phyloP scores from a whole-genome alignment of 2,888 invertebrate genomes.

The Penaeus monodon region DNA sequence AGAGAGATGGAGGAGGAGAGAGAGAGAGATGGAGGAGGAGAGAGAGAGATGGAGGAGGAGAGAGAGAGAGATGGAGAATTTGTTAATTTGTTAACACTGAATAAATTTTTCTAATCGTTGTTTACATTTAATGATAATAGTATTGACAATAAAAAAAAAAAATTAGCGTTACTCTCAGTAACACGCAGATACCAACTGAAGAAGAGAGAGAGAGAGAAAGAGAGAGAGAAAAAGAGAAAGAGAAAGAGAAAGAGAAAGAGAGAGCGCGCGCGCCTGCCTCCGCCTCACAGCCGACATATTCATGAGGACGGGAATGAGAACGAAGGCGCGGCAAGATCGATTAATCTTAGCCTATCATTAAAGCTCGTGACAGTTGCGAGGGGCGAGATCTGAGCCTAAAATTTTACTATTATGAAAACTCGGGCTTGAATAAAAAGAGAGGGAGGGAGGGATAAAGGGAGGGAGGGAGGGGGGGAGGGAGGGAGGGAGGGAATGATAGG shows the following conservation, averaged over 20 bases:
- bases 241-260: conserved; percentile 14
- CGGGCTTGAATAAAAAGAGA: conserved; percentile 2
- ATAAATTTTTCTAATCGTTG: no score
- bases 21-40: no score
- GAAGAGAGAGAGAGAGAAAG: no score
- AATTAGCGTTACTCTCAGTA: no score
- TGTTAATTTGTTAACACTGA: no score
- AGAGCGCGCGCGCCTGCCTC: conserved; percentile 11
- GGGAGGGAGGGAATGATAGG: background rate
- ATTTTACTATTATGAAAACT: conserved; percentile 48
- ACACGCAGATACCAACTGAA: no score
- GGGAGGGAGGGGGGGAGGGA: background rate
- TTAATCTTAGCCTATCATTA: conserved; percentile 56
- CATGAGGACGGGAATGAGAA: conserved; percentile 54
- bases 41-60: no score
- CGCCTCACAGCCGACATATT: conserved; percentile 45
- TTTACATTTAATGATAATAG: no score
- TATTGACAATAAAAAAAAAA: no score
- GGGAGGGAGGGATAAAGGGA: background rate
- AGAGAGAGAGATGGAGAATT: no score
- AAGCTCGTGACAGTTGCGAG: conserved; percentile 44
- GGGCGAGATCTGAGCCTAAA: conserved; percentile 26
- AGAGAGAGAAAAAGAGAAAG: background rate
- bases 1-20: no score
- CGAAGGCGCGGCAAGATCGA: conserved; percentile 34